Percentiles rank a stretch among this genome's conserved stretches.
phyloP scores from a whole-genome alignment of 1,140 invertebrate species.

The Popillia japonica region DNA sequence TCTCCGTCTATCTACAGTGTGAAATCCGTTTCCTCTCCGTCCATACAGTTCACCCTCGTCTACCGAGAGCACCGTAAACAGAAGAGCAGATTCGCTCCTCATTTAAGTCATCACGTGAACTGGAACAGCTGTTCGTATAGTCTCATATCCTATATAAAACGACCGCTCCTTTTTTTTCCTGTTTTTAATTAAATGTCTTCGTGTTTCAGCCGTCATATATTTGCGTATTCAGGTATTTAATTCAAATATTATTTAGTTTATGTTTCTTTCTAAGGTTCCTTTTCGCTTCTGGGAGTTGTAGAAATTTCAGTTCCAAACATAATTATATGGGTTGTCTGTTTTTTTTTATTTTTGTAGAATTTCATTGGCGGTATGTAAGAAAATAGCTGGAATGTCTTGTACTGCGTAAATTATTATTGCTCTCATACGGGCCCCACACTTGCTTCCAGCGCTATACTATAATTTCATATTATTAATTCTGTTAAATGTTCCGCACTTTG shows the following conservation, averaged over 20 bases:
- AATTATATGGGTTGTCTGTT: too few species aligned
- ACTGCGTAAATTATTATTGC: too few species aligned
- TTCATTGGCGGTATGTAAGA: too few species aligned
- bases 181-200: not conserved
- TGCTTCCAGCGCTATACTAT: not conserved
- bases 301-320: not conserved
- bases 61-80: not conserved
- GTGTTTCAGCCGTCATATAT: not conserved
- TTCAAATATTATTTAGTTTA: not conserved
- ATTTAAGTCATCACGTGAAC: slow-evolving; percentile 38
- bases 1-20: not conserved
- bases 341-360: too few species aligned
- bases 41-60: slow-evolving; percentile 16
- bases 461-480: too few species aligned
- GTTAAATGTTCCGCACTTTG: too few species aligned
- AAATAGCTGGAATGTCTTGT: too few species aligned
- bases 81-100: slow-evolving; percentile 33
- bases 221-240: slow-evolving; percentile 1
- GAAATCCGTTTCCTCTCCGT: not conserved
- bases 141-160: slow-evolving; percentile 1
- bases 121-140: slow-evolving; percentile 30
- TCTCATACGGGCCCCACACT: not conserved
- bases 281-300: not conserved
- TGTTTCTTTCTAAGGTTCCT: not conserved
- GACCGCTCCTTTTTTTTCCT: not conserved